Evolutionary conservation across 2,888 invertebrate species (phyloP).

Genomic region (Halictus quadricinctus): DNA sequence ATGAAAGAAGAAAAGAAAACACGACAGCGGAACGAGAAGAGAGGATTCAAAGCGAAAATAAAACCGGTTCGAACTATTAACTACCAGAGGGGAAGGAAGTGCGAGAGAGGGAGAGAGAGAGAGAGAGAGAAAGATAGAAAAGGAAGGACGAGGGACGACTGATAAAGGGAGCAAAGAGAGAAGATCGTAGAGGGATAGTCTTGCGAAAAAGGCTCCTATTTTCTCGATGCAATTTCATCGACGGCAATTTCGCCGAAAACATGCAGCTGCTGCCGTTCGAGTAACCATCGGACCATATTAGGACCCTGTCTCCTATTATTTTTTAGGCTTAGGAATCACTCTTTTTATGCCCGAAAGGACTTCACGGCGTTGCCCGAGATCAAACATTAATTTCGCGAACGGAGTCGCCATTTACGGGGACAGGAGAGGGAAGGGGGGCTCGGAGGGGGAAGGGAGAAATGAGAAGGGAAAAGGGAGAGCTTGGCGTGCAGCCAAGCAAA

Average conservation of each 20-base stretch:
- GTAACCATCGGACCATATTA: conserved; percentile 57
- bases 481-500: conserved; percentile 35
- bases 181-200: conserved; percentile 21
- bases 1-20: conserved; percentile 13
- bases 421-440: background rate
- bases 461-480: background rate
- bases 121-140: background rate
- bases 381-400: conserved; percentile 69
- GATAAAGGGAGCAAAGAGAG: conserved; percentile 8
- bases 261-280: conserved; percentile 70
- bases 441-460: background rate
- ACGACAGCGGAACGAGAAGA: conserved; percentile 37
- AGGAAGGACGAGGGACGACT: background rate
- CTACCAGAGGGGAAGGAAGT: conserved; percentile 4
- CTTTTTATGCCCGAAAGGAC: conserved; percentile 40
- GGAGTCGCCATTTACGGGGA: conserved; percentile 54
- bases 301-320: conserved; percentile 54
- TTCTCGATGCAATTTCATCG: conserved; percentile 68
- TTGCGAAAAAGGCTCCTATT: conserved; percentile 49
- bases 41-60: conserved; percentile 46
- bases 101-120: too few species aligned
- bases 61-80: conserved; percentile 54
- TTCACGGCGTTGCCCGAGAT: conserved; percentile 61
- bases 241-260: conserved; percentile 72
- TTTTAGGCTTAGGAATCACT: conserved; percentile 49